Evolutionary conservation across 2,113 vertebrate genomes (phyloP).

Genomic region (Corythaixoides concolor): DNA sequence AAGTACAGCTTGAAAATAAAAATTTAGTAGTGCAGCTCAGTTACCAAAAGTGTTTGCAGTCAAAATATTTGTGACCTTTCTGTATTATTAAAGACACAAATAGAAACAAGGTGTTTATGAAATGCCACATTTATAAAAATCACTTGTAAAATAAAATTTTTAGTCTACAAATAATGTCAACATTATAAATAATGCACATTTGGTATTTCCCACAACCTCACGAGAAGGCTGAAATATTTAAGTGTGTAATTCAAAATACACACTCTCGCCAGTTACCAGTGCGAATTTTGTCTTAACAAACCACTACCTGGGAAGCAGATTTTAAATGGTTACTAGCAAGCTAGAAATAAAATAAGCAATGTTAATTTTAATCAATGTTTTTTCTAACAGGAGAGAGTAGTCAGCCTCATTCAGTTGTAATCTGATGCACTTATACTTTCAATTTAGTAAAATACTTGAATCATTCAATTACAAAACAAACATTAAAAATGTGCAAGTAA

Average conservation of each 20-base stretch:
- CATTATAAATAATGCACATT: constrained; percentile 22
- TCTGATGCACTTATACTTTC: constrained; percentile 13
- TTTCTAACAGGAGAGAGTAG: not conserved
- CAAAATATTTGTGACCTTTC: not conserved
- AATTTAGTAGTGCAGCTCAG: not conserved
- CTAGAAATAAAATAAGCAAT: not conserved
- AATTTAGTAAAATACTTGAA: constrained; percentile 17
- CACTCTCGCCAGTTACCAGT: not conserved
- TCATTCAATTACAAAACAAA: constrained; percentile 1
- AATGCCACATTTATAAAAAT: not conserved
- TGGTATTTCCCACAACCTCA: not conserved
- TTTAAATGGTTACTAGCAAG: not conserved
- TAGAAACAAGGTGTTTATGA: not conserved
- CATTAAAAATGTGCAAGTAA: not conserved
- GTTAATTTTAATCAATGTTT: not conserved
- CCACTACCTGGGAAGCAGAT: constrained; percentile 22
- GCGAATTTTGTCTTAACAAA: not conserved
- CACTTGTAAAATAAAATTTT: not conserved
- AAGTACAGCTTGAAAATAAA: not conserved
- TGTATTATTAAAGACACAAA: not conserved
- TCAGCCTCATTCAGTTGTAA: not conserved
- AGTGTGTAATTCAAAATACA: not conserved
- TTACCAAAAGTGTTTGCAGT: not conserved
- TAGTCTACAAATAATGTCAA: not conserved
- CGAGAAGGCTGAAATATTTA: not conserved